Base-by-base conservation (phyloP, 2,888 invertebrate species). In the Spilosoma lubricipeda region DNA sequence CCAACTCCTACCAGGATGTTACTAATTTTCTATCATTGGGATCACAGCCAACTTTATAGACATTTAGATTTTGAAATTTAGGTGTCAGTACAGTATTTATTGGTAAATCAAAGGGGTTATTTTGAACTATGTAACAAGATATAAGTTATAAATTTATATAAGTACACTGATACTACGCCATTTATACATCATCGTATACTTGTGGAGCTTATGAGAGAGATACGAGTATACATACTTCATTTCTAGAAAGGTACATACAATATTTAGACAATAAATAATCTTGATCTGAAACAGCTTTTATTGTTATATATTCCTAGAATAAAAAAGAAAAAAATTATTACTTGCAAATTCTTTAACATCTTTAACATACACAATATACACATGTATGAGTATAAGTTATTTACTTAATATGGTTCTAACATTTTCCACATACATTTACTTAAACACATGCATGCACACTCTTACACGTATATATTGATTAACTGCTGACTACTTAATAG, bases 11-110 rank as follows among this genome's bases (percentile, higher is more conserved):
- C 92, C 92, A 92, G 93, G 93, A 95, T 93, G 91, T 93, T 91
- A 93, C 95, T 95, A 95, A 95, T 95, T 95, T 95, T 95, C 94
- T 94, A 95, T 95, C 94, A 94, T 94, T 94, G 93, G 90, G 91
- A 92, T 92, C 93, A 91, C 90, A 89, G 88, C 90, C 87, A 91
- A 92, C 92, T 94, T 95, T 94, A 93, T 94, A 93, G 92, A 92
- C 91, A 89, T 91, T 89, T 90, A 90, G 89, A 91, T 93, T 94
- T 90, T 89, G 89, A 93, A 95, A 94, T 93, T 94, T 92, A 94
- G 90, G 95, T 94, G 93, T 93, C 94, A 93, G 93, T 91, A 89
- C 87, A 88, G 90, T 93, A 94, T 95, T 94, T 95, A 95, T 94
- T 90, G 90, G 91, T 88, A 82, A 77, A 77, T 68, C 73, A 76